Evolutionary conservation across 2,888 invertebrate genomes (phyloP), one percentile per base, ranked within the genome.

Genomic region (Proisotoma minuta): DNA sequence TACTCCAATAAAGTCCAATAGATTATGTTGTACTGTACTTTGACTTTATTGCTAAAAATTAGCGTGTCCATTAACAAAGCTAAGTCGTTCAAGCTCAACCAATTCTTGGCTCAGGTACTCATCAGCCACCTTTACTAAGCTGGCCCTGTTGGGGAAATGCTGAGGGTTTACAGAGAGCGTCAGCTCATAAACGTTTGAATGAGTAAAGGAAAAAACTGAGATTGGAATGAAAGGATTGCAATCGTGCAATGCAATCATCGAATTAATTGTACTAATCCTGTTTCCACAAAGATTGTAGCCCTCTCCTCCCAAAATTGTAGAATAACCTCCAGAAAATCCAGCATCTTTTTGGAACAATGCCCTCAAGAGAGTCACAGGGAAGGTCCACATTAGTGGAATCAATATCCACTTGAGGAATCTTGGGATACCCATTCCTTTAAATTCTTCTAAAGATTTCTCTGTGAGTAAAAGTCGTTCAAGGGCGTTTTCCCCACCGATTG

Each of bases 121-220:
- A 22, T 54, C 22, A 4, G 29, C 3, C 2, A 64, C 12, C 47
- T 26, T 43, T 29, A 57, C 52, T 28, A 64, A 10, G n/a, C 24
- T 28, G 2, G 26, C 5, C 22, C 49, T 50, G 39, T 53, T 49
- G 49, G 43, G 59, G 43, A 47, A 67, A 26, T 18, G 49, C 22
- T 52, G 27, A 3, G 64, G 67, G 56, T 65, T 51, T 5, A 47
- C 64, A 0, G 58, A 52, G 3, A 64, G 10, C 1, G 67, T 64
- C 2, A 67, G 10, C 24, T 67, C 67, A 12, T 62, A 15, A 20
- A 26, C 39, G 15, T 56, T 51, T 1, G 58, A 57, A 51, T 67
- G 67, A 0, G 64, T 57, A 54, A 67, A 67, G 1, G 64, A 62
- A 24, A 64, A 67, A n/a, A 39, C 48, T 3, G 54, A 47, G 4